Evolutionary conservation across 2,797 vertebrate species (phyloP).

Genomic region (Eremophila alpestris): DNA sequence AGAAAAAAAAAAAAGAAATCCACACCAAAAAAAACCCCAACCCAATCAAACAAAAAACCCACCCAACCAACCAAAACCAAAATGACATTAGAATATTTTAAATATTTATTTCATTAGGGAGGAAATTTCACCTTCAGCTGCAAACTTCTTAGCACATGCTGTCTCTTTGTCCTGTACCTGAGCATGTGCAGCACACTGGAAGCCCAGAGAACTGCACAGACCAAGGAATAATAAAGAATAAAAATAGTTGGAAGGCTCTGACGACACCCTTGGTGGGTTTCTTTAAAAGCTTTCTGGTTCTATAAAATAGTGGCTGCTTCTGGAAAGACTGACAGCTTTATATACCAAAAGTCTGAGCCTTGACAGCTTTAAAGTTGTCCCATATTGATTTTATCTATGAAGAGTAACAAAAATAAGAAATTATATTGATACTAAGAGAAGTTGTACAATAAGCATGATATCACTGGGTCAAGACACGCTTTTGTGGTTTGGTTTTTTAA

Average conservation of each 20-base stretch:
- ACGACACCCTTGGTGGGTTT: neutral
- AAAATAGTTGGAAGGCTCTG: neutral
- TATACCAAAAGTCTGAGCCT: neutral
- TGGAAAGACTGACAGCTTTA: neutral
- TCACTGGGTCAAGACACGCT: neutral
- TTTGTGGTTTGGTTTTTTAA: neutral
- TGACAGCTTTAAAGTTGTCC: neutral
- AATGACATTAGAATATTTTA: neutral
- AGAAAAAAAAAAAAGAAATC: neutral
- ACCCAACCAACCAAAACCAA: neutral
- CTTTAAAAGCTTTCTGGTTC: neutral
- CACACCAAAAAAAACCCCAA: fast-evolving
- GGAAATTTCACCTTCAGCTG: neutral
- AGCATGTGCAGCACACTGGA: neutral
- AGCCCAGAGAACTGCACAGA: neutral
- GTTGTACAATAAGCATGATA: neutral
- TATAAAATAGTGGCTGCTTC: neutral
- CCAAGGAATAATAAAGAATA: neutral
- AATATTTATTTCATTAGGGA: neutral
- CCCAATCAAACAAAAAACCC: neutral
- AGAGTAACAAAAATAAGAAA: neutral
- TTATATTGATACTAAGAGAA: neutral
- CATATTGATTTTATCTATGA: neutral
- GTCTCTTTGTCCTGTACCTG: neutral
- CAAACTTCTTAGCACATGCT: neutral